These are phyloP conservation scores for Rotaria socialis DNA, from an alignment of 2,888 invertebrate species.

Conservation along the genomic window DNA sequence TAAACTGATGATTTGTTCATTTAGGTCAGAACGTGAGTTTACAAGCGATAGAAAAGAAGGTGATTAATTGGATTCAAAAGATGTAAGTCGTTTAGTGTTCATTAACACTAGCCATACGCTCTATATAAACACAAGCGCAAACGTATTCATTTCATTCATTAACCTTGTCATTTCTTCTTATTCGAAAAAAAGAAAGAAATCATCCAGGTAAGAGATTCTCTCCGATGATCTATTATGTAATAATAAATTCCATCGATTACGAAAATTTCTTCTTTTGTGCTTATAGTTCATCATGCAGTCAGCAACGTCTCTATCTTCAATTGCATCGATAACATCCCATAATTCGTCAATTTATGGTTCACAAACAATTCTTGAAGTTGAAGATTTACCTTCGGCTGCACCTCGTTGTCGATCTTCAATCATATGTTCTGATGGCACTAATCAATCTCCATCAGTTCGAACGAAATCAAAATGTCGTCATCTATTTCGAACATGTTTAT, in stretches of 20 bases:
- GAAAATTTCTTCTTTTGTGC: neutral
- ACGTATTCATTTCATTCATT: no score
- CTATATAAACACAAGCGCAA: no score
- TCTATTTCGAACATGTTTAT: neutral
- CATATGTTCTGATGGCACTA: neutral
- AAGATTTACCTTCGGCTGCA: neutral
- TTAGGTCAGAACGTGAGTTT: no score
- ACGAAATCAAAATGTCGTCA: neutral
- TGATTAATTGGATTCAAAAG: no score
- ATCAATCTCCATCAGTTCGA: neutral
- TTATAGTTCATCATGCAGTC: neutral
- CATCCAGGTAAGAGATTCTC: no score
- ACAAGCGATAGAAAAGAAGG: no score
- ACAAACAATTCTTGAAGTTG: neutral
- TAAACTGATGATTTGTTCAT: no score
- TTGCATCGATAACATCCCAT: neutral
- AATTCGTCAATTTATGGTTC: neutral
- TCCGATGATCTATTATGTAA: no score
- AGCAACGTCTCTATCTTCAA: neutral
- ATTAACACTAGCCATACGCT: no score
- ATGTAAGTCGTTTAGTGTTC: no score
- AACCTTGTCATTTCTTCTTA: no score
- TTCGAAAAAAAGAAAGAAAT: no score
- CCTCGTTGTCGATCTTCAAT: slow-evolving; percentile 9
- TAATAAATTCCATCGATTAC: neutral